Conservation (phyloP, 2,797 vertebrate species). For the Pyrocephalus nanus region DNA sequence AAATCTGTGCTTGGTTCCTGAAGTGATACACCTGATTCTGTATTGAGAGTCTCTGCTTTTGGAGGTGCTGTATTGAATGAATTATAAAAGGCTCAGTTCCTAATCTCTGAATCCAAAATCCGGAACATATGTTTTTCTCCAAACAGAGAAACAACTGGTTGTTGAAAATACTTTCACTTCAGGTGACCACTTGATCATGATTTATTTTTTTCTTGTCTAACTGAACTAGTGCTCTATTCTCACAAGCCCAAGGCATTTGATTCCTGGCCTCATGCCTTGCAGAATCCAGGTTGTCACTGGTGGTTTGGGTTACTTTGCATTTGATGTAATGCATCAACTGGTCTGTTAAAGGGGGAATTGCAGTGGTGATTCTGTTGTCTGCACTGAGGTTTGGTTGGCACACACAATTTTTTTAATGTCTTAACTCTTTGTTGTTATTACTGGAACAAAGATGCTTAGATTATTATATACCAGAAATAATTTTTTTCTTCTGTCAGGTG, state of each 20-base stretch:
- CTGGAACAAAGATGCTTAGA: background rate
- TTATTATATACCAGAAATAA: background rate
- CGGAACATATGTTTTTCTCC: background rate
- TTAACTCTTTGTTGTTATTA: background rate
- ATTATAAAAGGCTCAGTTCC: background rate
- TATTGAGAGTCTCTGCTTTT: background rate
- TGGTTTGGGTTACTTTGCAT: background rate
- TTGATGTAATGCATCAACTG: background rate
- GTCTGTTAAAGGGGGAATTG: background rate
- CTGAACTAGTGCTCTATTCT: background rate
- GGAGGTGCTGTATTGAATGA: background rate
- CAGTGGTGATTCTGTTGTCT: background rate
- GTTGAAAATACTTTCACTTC: background rate
- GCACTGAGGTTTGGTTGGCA: background rate
- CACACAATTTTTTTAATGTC: background rate
- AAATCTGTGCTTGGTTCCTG: background rate
- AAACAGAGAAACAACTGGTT: background rate
- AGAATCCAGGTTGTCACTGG: background rate
- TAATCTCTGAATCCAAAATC: background rate
- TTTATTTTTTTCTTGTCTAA: background rate
- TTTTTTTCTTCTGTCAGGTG: conserved; percentile 76
- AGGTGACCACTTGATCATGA: background rate
- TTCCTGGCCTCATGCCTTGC: background rate
- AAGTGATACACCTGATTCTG: background rate
- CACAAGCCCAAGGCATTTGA: background rate